Base-by-base conservation (phyloP, 1,140 invertebrate genomes). In the Lepidostoma basale region DNA sequence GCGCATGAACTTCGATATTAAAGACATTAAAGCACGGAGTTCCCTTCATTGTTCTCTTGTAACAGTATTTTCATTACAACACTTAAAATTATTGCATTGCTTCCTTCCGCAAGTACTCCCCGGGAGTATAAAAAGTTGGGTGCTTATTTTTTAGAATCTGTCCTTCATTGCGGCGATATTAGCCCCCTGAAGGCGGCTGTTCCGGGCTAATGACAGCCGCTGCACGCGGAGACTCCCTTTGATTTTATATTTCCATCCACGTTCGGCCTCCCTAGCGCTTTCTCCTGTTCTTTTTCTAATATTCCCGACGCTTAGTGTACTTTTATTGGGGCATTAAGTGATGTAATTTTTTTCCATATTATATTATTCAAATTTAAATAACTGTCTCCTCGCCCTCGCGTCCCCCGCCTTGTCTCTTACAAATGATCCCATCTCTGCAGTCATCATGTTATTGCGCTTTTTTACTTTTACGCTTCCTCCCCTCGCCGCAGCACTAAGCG, bases 321-420 rank as follows among this genome's bases (percentile, higher is more conserved):
- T 83, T 83, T 83, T 83, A 83, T 83, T 83, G 79, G 76, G 80
- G 82, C 80, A 83, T 83, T 83, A 83, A 83, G 80, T 83, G 82
- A 83, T 82, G 82, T 83, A 83, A 83, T 83, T 83, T 83, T 82
- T 83, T 83, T 78, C 68, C 81, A 81, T 83, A 82, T 83, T 79
- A 83, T 83, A 81, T 82, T 83, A 83, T 83, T 83, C 81, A 83
- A 83, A 83, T 83, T 83, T 83, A 83, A 83, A 83, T 83, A 83
- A 83, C 79, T 81, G 80, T 82, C 82, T 83, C 70, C 67, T 67
- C 58, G 30, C 52, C 49, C 42, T 36, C 42, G 58, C 16, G 44
- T 18, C 40, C 20, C 3, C 30, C 40, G 39, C 22, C 14, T 49
- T 10, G 54, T 54, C 67, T 59, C 64, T 62, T 68, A 68, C 62